Conservation (phyloP, 2,797 vertebrate species). For the Odontamblyopus lacepedii region DNA sequence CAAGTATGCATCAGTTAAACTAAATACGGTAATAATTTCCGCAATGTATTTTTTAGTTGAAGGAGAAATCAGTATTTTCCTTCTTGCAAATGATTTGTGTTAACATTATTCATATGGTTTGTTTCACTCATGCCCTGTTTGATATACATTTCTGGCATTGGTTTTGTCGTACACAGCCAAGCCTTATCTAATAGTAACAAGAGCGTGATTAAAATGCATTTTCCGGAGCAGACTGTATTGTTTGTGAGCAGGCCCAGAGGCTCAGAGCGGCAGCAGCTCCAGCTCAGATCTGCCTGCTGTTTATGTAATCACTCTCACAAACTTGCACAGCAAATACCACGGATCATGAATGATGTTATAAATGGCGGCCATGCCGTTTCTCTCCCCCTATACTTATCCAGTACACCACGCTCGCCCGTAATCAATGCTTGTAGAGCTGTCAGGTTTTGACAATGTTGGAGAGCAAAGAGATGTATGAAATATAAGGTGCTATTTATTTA, state of each 20-base stretch:
- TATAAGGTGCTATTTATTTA: neutral
- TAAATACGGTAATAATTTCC: too few species aligned
- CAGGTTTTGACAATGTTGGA: neutral
- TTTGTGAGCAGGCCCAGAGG: constrained; percentile 31
- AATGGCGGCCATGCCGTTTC: constrained; percentile 20
- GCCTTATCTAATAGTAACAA: constrained; percentile 28
- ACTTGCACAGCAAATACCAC: constrained; percentile 31
- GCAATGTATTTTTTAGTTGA: too few species aligned
- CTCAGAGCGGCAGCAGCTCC: constrained; percentile 51
- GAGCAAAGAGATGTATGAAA: neutral
- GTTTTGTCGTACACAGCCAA: constrained; percentile 20
- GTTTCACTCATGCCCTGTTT: neutral
- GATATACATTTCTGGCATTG: neutral
- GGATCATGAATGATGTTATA: constrained; percentile 33
- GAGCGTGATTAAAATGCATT: constrained; percentile 43
- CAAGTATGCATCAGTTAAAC: too few species aligned
- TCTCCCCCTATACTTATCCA: constrained; percentile 13
- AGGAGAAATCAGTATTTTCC: too few species aligned
- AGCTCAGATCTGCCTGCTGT: constrained; percentile 54
- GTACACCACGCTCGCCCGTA: constrained; percentile 27
- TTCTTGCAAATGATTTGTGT: neutral
- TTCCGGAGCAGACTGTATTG: constrained; percentile 25
- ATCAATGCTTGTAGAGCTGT: neutral
- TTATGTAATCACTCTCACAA: constrained; percentile 60
- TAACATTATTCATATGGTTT: neutral